Base-by-base conservation (phyloP, 2,888 invertebrate genomes). In the Lithodes maja region DNA sequence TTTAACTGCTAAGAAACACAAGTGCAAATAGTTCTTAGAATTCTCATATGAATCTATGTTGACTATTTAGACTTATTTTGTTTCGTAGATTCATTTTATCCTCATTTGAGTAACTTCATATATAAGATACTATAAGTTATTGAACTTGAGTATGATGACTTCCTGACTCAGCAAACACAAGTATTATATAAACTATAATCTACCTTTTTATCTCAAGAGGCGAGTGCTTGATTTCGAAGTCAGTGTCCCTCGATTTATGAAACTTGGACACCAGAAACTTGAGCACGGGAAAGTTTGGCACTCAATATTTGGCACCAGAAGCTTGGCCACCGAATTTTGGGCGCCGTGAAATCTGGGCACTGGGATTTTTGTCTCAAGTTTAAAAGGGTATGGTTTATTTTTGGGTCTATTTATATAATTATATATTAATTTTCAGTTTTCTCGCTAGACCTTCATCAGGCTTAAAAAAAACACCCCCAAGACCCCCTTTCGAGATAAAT, bases 1-100 rank as follows among this genome's bases (percentile, higher is more conserved):
- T 89, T 86, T 85, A 85, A 89, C 89, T 89, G 85, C 89, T 89
- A 83, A 89, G 89, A 89, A 86, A 89, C 89, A 86, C 89, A 89
- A 89, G 84, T 53, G 81, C 80, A 80, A 81, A 79, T 85, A 52
- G 78, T 85, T 85, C 79, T 85, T 85, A 49, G 7, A 1, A 54
- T 84, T 83, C 12, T 33, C 78, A 17, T 15, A n/a, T 52, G n/a
- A 54, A 33, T 71, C 55, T 80, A 33, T 77, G n/a, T 55, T 50
- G 15, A n/a, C 77, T 83, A 5, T 83, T 49, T 50, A 61, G 53
- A 77, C 12, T 80, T 80, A 33, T 33, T 33, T 33, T 33, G 33
- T 33, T 33, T 33, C 2, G 77, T 77, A 2, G 3, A 52, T 80
- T 3, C 50, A 75, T 15, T 75, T 33, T 12, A 5, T 75, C n/a